These are phyloP conservation scores for Hypselothyrea guttata DNA, from an alignment of 2,888 invertebrate genomes.

Conservation along the genomic window DNA sequence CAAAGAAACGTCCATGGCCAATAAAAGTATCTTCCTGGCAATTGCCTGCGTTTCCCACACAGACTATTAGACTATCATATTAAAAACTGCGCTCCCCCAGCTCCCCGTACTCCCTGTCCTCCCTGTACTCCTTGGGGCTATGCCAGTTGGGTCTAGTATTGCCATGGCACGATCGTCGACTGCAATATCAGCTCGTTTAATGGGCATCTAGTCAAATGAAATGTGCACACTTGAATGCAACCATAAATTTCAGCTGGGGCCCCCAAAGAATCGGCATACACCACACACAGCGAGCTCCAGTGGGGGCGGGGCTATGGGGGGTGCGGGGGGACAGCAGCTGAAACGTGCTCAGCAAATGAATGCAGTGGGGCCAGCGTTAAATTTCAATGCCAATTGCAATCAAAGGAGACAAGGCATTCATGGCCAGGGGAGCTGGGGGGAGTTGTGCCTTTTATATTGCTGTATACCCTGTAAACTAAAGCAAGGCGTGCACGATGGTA, in stretches of 20 bases:
- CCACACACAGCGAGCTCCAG: slow-evolving; percentile 49
- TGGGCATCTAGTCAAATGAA: slow-evolving; percentile 54
- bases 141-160: no score
- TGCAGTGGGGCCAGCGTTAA: slow-evolving; percentile 57
- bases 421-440: background rate
- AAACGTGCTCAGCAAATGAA: slow-evolving; percentile 48
- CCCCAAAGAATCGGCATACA: slow-evolving; percentile 5
- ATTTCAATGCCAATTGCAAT: slow-evolving; percentile 71
- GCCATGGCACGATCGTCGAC: slow-evolving; percentile 35
- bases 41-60: no score
- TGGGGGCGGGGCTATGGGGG: background rate
- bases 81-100: no score
- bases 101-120: no score
- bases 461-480: no score
- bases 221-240: slow-evolving; percentile 66
- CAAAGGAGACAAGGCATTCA: slow-evolving; percentile 23
- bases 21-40: no score
- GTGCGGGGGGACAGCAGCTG: slow-evolving; percentile 7
- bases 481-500: no score
- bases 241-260: slow-evolving; percentile 49
- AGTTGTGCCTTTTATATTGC: no score
- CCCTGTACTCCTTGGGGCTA: no score
- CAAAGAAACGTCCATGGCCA: no score
- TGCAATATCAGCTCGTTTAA: slow-evolving; percentile 44
- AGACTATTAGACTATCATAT: no score